phyloP scores from a whole-genome alignment of 2,113 vertebrate species.

The Tyrannus savana region DNA sequence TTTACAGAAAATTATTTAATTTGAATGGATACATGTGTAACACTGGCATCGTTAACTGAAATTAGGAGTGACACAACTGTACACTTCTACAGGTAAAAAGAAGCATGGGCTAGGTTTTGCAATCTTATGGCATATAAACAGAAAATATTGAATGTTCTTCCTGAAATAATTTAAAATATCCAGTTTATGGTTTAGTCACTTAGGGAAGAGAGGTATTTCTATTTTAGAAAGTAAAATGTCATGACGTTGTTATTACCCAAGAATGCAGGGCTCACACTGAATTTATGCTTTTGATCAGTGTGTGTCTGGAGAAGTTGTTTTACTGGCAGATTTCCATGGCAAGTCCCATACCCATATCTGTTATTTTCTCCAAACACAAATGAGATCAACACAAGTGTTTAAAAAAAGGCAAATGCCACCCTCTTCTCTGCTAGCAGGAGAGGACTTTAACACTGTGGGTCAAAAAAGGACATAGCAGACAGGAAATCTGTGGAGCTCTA shows the following conservation, averaged over 20 bases:
- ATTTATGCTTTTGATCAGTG: neutral
- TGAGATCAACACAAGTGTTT: neutral
- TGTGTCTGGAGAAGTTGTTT: neutral
- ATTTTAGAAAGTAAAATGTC: neutral
- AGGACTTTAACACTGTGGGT: neutral
- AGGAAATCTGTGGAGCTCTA: rapidly evolving
- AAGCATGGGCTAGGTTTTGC: neutral
- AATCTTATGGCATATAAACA: rapidly evolving
- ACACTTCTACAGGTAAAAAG: neutral
- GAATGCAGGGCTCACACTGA: neutral
- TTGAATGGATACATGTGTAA: neutral
- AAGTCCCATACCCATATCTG: neutral
- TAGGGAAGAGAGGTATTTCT: neutral
- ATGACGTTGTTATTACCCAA: neutral
- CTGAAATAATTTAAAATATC: neutral
- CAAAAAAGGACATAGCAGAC: neutral
- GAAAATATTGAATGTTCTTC: neutral
- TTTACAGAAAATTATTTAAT: neutral
- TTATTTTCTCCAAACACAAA: neutral
- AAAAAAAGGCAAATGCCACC: neutral
- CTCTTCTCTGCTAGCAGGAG: neutral
- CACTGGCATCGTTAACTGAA: neutral
- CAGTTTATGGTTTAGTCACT: neutral
- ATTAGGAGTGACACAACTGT: neutral
- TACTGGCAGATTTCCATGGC: neutral